Evolutionary conservation across 1,140 invertebrate species (phyloP), one percentile per base, ranked within the genome.

Genomic region (Drosophila micromelanica): DNA sequence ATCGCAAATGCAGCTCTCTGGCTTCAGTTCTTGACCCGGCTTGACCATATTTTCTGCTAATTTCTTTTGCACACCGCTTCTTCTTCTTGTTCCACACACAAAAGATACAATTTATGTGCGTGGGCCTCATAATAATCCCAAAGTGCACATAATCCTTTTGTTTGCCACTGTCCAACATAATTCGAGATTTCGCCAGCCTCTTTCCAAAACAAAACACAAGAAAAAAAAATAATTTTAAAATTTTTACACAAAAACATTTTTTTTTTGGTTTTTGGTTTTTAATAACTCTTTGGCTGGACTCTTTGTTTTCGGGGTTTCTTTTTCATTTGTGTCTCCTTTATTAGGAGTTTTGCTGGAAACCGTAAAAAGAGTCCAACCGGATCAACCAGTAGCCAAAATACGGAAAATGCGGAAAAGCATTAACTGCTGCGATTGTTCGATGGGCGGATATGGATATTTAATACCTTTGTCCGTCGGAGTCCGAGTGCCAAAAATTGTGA

Each of bases 391-490:
- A 27, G 27, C 27, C 27, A 27, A 27, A 27, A 27, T 27, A 27
- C 27, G 35, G 17, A 55, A 55, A 62, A 48, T 43, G 32, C 13
- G 63, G 62, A 69, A 73, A 61, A 51, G 75, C 56, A 73, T 73
- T 79, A 80, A 71, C 81, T 64, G 46, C 20, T 3, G 63, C 67
- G 62, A 77, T 87, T 87, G 84, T 87, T 86, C 84, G 45, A 80
- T 89, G 79, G 84, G 84, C 76, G 84, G 84, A 87, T 87, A 87
- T 84, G 79, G 84, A 89, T 56, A 87, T 84, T 87, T 77, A 87
- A 87, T 84, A 87, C 82, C 67, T 84, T 87, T 86, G 71, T 8
- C 9, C 43, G 8, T 11, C 9, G 15, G 8, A 3, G 0, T n/a
- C n/a, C 9, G 13, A 17, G 7, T 80, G 37, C 40, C 61, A 82